Percentiles rank a stretch among this genome's conserved stretches.
Conservation (phyloP, 2,888 invertebrate species). For the Eupeodes latifasciatus region DNA sequence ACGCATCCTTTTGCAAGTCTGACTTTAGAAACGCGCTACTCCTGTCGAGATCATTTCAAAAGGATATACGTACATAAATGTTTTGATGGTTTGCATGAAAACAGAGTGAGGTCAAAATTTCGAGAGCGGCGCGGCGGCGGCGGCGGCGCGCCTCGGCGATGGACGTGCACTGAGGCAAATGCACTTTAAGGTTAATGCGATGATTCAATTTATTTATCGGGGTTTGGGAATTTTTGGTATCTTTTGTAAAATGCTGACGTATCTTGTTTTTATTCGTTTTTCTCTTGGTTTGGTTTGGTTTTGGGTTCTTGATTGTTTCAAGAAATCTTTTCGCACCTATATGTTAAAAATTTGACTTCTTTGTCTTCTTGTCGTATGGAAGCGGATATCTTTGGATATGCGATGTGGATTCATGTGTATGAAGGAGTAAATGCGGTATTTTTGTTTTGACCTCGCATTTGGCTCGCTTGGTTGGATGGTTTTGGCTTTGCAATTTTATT, state of each 20-base stretch:
- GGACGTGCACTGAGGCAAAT: neutral
- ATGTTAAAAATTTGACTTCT: constrained; percentile 68
- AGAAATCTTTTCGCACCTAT: constrained; percentile 71
- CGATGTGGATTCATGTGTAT: constrained; percentile 12
- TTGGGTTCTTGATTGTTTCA: neutral
- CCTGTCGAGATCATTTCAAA: constrained; percentile 42
- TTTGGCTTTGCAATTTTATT: constrained; percentile 61
- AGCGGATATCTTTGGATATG: constrained; percentile 42
- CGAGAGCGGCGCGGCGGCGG: neutral
- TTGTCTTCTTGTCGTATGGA: constrained; percentile 18
- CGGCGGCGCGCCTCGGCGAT: neutral
- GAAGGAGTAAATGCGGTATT: constrained; percentile 47
- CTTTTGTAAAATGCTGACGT: constrained; percentile 45
- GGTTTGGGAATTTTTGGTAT: constrained; percentile 50
- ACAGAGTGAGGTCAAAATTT: constrained; percentile 8
- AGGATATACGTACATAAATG: constrained; percentile 51
- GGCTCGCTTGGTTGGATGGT: constrained; percentile 66
- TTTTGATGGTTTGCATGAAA: constrained; percentile 55
- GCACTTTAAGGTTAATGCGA: constrained; percentile 43
- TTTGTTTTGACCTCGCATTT: constrained; percentile 68
- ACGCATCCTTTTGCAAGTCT: neutral
- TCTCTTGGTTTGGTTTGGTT: constrained; percentile 29
- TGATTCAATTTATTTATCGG: constrained; percentile 61
- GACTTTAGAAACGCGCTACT: constrained; percentile 58
- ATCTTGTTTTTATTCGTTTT: constrained; percentile 10